phyloP scores from a whole-genome alignment of 2,888 invertebrate genomes.

The Pinctada fucata region DNA sequence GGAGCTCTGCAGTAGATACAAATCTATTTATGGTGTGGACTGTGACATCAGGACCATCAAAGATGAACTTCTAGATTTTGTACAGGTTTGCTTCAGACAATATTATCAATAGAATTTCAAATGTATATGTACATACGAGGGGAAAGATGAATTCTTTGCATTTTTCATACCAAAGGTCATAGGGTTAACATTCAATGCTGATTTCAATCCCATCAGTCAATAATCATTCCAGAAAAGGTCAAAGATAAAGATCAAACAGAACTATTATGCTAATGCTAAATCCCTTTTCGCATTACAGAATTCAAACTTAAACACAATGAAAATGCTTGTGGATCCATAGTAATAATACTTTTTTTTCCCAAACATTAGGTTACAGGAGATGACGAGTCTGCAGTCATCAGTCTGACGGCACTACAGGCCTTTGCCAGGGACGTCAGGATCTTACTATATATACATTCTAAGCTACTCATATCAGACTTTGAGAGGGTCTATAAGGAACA shows the following conservation, averaged over 20 bases:
- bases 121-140: neutral
- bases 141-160: no score
- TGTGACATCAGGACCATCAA: slow-evolving; percentile 63
- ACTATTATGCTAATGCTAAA: no score
- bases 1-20: slow-evolving; percentile 68
- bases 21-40: slow-evolving; percentile 60
- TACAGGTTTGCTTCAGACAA: slow-evolving; percentile 55
- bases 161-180: no score
- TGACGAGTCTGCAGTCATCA: slow-evolving; percentile 68
- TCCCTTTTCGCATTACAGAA: no score
- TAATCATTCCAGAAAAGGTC: no score
- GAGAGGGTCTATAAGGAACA: slow-evolving; percentile 64
- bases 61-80: slow-evolving; percentile 67
- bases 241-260: no score
- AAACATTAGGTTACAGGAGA: slow-evolving; percentile 59
- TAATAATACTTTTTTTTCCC: neutral
- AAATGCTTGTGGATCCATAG: neutral
- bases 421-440: slow-evolving; percentile 80
- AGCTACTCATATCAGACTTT: slow-evolving; percentile 74
- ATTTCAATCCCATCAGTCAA: no score
- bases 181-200: no score
- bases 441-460: slow-evolving; percentile 79
- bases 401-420: slow-evolving; percentile 76
- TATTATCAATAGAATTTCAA: neutral
- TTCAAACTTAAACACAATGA: no score